These are phyloP conservation scores for Bombus balteatus DNA, from an alignment of 1,140 invertebrate genomes.

Conservation along the genomic window DNA sequence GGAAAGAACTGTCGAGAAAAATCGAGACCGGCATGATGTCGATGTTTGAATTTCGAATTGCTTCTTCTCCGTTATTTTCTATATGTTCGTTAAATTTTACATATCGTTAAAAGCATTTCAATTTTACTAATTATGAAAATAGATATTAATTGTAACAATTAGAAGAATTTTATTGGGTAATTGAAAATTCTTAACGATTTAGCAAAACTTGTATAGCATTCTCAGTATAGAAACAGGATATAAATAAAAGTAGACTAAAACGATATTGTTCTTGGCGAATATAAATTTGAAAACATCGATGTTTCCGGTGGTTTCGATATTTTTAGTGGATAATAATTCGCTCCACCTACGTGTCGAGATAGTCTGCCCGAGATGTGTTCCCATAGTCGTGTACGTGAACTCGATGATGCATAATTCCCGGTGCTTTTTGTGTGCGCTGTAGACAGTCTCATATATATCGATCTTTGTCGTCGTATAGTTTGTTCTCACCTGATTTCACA, in stretches of 20 bases:
- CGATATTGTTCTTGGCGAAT: not conserved
- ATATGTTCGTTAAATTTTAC: not conserved
- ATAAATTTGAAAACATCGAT: not conserved
- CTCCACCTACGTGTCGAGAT: slow-evolving; percentile 16
- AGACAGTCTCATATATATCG: slow-evolving; percentile 45
- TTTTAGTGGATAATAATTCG: not conserved
- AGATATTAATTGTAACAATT: too few species aligned
- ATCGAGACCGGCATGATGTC: not conserved
- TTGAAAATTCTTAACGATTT: too few species aligned
- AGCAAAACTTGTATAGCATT: too few species aligned
- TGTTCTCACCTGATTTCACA: slow-evolving; percentile 19
- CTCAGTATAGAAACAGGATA: too few species aligned
- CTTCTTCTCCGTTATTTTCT: not conserved
- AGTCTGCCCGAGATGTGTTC: slow-evolving; percentile 32
- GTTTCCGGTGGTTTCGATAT: not conserved
- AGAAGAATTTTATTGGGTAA: too few species aligned
- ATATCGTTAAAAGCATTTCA: too few species aligned
- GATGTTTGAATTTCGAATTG: not conserved
- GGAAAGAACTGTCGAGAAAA: slow-evolving; percentile 36
- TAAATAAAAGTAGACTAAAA: not conserved
- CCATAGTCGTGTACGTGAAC: slow-evolving; percentile 31
- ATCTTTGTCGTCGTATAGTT: slow-evolving; percentile 43
- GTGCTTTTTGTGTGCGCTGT: slow-evolving; percentile 52
- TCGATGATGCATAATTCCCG: slow-evolving; percentile 36
- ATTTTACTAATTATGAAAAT: too few species aligned